Conservation (phyloP, 2,113 vertebrate species). For the Clinocottus analis region DNA sequence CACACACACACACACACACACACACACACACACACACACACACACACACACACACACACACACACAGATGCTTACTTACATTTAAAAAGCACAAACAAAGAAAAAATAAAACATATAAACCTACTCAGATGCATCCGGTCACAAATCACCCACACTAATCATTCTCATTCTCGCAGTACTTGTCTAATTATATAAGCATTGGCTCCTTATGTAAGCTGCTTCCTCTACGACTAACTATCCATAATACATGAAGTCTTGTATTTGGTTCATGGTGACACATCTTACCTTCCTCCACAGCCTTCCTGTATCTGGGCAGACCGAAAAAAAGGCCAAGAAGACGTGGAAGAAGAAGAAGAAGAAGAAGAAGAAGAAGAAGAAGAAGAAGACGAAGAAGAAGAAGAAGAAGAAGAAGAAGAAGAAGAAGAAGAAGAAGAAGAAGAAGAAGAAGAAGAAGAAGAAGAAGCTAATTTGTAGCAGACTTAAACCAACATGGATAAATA, state of each 20-base stretch:
- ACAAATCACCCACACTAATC: conserved; percentile 55
- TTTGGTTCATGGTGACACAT: conserved; percentile 73
- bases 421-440: conserved; percentile 15
- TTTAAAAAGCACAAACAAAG: conserved; percentile 22
- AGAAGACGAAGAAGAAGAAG: conserved; percentile 11
- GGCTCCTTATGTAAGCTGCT: conserved; percentile 67
- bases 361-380: conserved; percentile 10
- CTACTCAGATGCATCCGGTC: conserved; percentile 30
- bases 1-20: conserved; percentile 6
- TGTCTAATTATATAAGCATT: conserved; percentile 70
- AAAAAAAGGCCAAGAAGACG: conserved; percentile 14
- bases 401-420: conserved; percentile 12
- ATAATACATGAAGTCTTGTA: conserved; percentile 72
- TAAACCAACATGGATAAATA: neutral
- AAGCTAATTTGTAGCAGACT: neutral
- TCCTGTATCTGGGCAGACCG: conserved; percentile 53
- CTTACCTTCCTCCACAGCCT: conserved; percentile 57
- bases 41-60: neutral
- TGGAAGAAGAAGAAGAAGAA: conserved; percentile 15
- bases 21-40: too few relatives aligned
- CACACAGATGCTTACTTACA: conserved; percentile 8
- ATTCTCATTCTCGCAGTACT: conserved; percentile 35
- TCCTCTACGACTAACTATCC: conserved; percentile 58
- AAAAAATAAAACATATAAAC: conserved; percentile 10
- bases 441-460: conserved; percentile 9